Evolutionary conservation across 2,888 invertebrate genomes (phyloP).

Genomic region (Tetropium fuscum): DNA sequence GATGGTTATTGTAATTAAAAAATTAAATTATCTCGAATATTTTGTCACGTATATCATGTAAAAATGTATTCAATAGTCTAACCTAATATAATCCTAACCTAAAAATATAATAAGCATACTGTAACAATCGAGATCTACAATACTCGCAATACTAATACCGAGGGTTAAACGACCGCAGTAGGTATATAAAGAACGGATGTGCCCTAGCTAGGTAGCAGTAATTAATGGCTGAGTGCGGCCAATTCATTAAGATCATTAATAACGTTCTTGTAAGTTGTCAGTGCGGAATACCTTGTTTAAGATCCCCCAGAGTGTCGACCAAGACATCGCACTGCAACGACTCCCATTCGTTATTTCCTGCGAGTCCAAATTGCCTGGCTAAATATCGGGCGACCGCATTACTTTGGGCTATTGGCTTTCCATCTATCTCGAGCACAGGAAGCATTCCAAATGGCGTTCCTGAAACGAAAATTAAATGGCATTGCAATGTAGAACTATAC

Average conservation of each 20-base stretch:
- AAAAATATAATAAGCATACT: too few species aligned
- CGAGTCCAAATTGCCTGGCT: conserved; percentile 68
- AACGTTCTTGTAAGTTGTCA: not conserved
- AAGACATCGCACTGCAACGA: conserved; percentile 70
- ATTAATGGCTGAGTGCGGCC: not conserved
- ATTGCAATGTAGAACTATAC: too few species aligned
- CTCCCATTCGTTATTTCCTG: conserved; percentile 70
- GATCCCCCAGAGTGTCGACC: conserved; percentile 69
- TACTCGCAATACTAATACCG: too few species aligned
- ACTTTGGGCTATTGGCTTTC: conserved; percentile 69
- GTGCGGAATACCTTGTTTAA: conserved; percentile 66
- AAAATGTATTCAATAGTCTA: too few species aligned
- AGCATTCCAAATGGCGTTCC: conserved; percentile 71
- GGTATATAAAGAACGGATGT: too few species aligned
- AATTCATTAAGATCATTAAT: not conserved
- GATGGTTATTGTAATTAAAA: too few species aligned
- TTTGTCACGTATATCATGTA: too few species aligned
- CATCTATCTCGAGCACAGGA: conserved; percentile 72
- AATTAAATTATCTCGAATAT: too few species aligned
- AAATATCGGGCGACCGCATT: conserved; percentile 71
- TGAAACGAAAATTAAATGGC: conserved; percentile 56
- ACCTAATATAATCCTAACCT: too few species aligned
- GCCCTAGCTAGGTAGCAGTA: not conserved
- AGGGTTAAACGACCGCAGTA: too few species aligned
- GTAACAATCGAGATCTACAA: too few species aligned